These are phyloP conservation scores for Meriones unguiculatus DNA, from an alignment of 2,113 vertebrate genomes.

Conservation along the genomic window DNA sequence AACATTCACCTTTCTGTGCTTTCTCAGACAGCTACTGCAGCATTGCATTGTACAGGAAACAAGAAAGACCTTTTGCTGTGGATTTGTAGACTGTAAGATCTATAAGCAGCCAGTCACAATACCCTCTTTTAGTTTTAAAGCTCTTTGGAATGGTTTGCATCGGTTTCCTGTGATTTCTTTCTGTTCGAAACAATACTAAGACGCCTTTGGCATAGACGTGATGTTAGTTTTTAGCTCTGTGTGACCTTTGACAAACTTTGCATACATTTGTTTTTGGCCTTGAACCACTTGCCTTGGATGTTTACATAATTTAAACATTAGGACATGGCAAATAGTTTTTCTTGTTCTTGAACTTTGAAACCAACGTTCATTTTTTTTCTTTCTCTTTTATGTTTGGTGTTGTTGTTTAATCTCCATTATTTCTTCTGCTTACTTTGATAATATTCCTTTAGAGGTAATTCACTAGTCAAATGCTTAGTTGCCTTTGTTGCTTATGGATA, in stretches of 20 bases:
- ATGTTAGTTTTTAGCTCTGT: conserved; percentile 58
- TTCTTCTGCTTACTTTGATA: background rate
- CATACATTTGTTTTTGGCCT: conserved; percentile 71
- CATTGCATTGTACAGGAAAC: background rate
- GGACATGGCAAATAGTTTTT: background rate
- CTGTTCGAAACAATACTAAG: background rate
- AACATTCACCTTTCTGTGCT: background rate
- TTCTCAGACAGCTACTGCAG: accelerated
- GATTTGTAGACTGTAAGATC: background rate
- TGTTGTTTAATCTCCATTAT: background rate
- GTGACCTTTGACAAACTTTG: conserved; percentile 49
- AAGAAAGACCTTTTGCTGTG: background rate
- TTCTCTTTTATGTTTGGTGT: background rate
- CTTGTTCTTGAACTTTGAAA: background rate
- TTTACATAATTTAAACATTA: conserved; percentile 53
- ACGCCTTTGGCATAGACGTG: conserved; percentile 20
- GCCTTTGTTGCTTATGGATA: background rate
- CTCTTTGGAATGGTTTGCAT: background rate
- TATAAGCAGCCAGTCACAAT: background rate
- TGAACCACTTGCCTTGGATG: conserved; percentile 37
- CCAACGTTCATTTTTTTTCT: background rate
- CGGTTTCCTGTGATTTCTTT: conserved; percentile 46
- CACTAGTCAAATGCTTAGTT: background rate
- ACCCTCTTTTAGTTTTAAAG: background rate
- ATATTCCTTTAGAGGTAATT: background rate